Base-by-base conservation (phyloP, 2,113 vertebrate species). In the Todiramphus saurophagus region DNA sequence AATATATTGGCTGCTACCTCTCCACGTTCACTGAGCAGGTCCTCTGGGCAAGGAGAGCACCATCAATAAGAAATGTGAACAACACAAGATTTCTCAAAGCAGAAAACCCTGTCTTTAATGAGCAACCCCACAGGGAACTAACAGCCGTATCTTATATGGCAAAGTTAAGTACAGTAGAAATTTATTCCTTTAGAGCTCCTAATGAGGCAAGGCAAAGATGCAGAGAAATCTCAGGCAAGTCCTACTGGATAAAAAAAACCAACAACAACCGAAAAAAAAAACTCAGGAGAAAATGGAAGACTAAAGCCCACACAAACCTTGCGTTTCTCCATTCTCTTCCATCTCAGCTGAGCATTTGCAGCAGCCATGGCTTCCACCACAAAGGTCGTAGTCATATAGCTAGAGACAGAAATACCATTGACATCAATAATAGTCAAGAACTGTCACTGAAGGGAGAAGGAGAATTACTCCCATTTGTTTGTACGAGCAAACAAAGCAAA, bases 341-440 rank as follows among this genome's bases (percentile, higher is more conserved):
- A 99, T 90, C 96, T 98, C 81, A 99, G 98, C 95, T 99, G 99
- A 55, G 99, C 99, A 2, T 99, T 99, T 73, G 99, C 99, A 11
- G 99, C 99, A 15, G 99, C 99, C 99, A 99, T 99, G 79, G 99
- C 99, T 98, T 99, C 99, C 24, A 99, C 98, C 96, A 99, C 99
- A 53, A 99, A 99, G 5, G 99, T 99, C 4, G 99, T 99, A 2
- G 99, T 99, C 99, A 99, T 98, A 67, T 99, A 99, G 97, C 99
- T 99, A 95, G 30, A 73, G 58, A 84, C 77, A 81, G 43, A 87
- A 88, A 90, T 50, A 21, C 64, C 16, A 30, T 1, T 39, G 41
- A 4, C 70, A 78, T 43, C 66, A 93, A 1, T 35, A 78, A 67
- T 2, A 84, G 62, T 35, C 77, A 81, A 89, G 39, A 87, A 72